Conservation (phyloP, 1,140 invertebrate genomes). For the Homarus americanus region DNA sequence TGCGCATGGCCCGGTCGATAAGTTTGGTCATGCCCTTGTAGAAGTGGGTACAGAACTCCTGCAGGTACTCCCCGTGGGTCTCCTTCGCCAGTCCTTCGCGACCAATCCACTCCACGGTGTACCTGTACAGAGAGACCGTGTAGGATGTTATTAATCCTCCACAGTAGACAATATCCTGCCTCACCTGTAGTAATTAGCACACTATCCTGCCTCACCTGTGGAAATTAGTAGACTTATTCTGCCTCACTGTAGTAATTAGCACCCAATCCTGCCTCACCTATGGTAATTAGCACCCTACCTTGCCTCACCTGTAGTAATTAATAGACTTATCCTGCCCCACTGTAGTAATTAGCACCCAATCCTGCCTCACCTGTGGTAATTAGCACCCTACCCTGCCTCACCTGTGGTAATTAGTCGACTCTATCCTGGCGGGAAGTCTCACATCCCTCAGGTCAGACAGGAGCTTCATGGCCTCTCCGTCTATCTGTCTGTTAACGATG, state of each 20-base stretch:
- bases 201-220: background rate
- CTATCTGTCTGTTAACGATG: constrained; percentile 94
- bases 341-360: too few relatives aligned
- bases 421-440: constrained; percentile 90
- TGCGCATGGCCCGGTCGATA: constrained; percentile 95
- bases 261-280: constrained; percentile 81
- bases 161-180: background rate
- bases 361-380: background rate
- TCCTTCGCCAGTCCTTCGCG: constrained; percentile 95
- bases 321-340: background rate
- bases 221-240: background rate
- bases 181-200: background rate
- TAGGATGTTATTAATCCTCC: too few relatives aligned
- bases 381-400: constrained; percentile 77
- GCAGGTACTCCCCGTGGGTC: constrained; percentile 95
- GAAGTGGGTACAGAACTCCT: constrained; percentile 97
- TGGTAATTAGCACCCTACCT: constrained; percentile 89
- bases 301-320: background rate
- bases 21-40: constrained; percentile 96
- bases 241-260: background rate
- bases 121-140: constrained; percentile 81
- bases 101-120: constrained; percentile 98
- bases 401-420: constrained; percentile 92
- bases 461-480: constrained; percentile 94
- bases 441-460: constrained; percentile 94